These are phyloP conservation scores for Chelonoidis abingdonii DNA, from an alignment of 2,113 vertebrate genomes.

Conservation along the genomic window DNA sequence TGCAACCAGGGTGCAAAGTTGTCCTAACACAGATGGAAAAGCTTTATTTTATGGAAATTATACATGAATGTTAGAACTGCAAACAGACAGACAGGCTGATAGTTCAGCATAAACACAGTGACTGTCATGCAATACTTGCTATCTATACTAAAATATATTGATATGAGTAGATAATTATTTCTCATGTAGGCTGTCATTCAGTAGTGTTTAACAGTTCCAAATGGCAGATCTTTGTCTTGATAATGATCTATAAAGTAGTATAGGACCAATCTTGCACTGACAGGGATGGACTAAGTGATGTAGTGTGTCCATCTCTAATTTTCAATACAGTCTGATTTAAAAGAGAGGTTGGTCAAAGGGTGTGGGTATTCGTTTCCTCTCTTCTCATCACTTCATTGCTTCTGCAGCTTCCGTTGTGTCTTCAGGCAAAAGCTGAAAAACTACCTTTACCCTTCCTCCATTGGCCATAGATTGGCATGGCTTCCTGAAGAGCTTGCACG, in stretches of 20 bases:
- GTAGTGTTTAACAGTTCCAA: neutral
- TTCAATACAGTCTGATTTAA: fast-evolving
- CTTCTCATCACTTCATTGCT: neutral
- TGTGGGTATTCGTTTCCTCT: fast-evolving
- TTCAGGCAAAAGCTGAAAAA: fast-evolving
- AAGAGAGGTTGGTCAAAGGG: fast-evolving
- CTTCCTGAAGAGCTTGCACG: neutral
- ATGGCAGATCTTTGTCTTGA: neutral
- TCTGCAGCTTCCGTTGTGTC: fast-evolving
- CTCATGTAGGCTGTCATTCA: neutral
- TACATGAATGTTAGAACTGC: neutral
- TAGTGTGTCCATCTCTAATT: fast-evolving
- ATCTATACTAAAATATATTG: neutral
- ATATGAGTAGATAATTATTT: neutral
- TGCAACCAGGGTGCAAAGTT: neutral
- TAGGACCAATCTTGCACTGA: neutral
- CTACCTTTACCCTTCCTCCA: fast-evolving
- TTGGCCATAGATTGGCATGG: fast-evolving
- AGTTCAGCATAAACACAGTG: neutral
- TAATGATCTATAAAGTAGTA: neutral
- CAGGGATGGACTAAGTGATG: neutral
- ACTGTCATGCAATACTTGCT: neutral
- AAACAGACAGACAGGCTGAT: neutral
- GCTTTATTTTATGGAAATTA: neutral
- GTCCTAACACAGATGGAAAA: neutral